Evolutionary conservation across 2,797 vertebrate genomes (phyloP), one percentile per base, ranked within the genome.

Genomic region (Amphiprion clarkii): DNA sequence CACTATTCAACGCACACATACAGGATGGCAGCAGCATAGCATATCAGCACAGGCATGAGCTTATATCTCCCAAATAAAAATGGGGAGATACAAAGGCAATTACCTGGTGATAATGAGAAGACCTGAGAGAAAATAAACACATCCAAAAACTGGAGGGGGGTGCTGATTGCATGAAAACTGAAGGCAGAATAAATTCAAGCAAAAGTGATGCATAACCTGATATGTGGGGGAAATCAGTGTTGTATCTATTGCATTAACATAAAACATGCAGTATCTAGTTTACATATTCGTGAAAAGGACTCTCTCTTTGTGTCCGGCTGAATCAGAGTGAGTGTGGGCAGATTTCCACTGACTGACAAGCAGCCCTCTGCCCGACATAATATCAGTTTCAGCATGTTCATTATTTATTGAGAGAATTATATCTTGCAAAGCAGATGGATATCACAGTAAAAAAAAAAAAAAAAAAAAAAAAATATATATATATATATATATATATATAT

Each of bases 371-470:
- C 61, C 67, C 42, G 29, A 51, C 64, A 59, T 61, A 67, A 71
- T 23, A 66, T 55, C 67, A 67, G 56, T 49, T 70, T 75, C 48
- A 86, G 76, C 42, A 74, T 53, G 71, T 72, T 55, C 71, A 12
- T 42, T 10, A 13, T 81, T 70, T 76, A 77, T 84, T 61, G 52
- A 80, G 68, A 51, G 10, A 53, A 81, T 31, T 56, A 67, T 61
- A 78, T 78, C 63, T 52, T n/a, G 31, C 57, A 59, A 76, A 87
- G 78, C 67, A 87, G 68, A 82, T 62, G 51, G 57, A 62, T 77
- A 72, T 67, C 19, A 40, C 31, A 60, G 56, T 67, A 60, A 64
- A 73, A 70, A 74, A 70, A 23, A 23, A 23, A 23, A 23, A n/a
- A n/a, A 60, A 64, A 73, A 70, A 74, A 70, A 23, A 23, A 23